These are phyloP conservation scores for Metallyticus violacea DNA, from an alignment of 2,888 invertebrate species.

Conservation along the genomic window DNA sequence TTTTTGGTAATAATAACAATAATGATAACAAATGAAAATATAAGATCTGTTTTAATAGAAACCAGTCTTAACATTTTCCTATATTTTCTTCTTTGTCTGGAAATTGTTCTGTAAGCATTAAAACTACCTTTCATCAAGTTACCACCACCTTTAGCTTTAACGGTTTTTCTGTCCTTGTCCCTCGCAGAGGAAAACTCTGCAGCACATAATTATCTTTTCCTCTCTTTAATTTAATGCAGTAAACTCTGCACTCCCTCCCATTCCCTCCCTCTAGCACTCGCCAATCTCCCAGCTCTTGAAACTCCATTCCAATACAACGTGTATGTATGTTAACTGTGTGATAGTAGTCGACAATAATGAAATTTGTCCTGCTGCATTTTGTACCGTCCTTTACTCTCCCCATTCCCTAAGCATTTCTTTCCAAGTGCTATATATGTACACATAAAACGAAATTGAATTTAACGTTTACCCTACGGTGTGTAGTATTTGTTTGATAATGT, in stretches of 20 bases:
- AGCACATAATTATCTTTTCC: background rate
- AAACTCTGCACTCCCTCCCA: background rate
- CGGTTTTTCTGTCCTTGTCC: background rate
- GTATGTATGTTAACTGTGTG: background rate
- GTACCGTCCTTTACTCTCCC: too few relatives aligned
- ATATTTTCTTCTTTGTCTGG: too few relatives aligned
- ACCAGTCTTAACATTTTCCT: too few relatives aligned
- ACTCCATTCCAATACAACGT: background rate
- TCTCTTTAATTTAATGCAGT: background rate
- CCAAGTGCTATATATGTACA: background rate
- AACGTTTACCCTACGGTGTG: background rate
- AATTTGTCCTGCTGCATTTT: background rate
- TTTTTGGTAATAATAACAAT: too few relatives aligned
- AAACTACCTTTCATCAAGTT: background rate
- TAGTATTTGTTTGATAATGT: background rate
- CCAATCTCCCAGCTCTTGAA: background rate
- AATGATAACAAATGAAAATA: too few relatives aligned
- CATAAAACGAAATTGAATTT: slow-evolving; percentile 13
- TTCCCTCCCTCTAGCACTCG: too few relatives aligned
- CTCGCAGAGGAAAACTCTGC: background rate
- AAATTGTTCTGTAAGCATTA: background rate
- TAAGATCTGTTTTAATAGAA: too few relatives aligned
- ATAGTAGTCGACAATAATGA: background rate
- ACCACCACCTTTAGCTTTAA: background rate
- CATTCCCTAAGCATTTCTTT: background rate